Percentiles rank a stretch among this genome's conserved stretches.
These are phyloP conservation scores for Mormoops blainvillei DNA, from an alignment of 2,113 vertebrate species.

Conservation along the genomic window DNA sequence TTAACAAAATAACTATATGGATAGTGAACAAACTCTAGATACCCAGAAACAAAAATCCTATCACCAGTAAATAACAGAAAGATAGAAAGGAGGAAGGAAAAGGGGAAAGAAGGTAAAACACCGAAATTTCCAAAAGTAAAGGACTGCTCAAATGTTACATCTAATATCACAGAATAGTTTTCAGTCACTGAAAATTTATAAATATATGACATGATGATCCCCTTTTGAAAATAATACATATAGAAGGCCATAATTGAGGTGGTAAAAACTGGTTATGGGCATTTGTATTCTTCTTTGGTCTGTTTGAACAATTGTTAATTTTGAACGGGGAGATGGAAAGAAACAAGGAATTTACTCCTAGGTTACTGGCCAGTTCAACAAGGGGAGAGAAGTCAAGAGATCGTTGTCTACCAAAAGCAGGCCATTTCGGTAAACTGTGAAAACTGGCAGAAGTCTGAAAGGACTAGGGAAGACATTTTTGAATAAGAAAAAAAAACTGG, in stretches of 20 bases:
- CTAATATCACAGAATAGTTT: neutral
- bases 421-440: neutral
- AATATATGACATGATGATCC: neutral
- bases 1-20: neutral
- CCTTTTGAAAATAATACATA: neutral
- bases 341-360: neutral
- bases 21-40: neutral
- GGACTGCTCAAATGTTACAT: neutral
- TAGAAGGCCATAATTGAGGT: neutral
- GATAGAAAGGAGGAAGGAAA: neutral
- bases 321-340: neutral
- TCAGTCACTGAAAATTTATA: neutral
- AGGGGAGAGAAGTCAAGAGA: neutral
- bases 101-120: neutral
- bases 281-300: neutral
- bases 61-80: neutral
- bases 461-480: neutral
- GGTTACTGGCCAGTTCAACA: neutral
- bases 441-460: neutral
- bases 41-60: neutral
- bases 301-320: neutral
- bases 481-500: neutral
- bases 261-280: neutral
- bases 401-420: neutral
- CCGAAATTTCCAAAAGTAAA: neutral